phyloP scores from a whole-genome alignment of 2,888 invertebrate genomes.

The Archips crataeganus region DNA sequence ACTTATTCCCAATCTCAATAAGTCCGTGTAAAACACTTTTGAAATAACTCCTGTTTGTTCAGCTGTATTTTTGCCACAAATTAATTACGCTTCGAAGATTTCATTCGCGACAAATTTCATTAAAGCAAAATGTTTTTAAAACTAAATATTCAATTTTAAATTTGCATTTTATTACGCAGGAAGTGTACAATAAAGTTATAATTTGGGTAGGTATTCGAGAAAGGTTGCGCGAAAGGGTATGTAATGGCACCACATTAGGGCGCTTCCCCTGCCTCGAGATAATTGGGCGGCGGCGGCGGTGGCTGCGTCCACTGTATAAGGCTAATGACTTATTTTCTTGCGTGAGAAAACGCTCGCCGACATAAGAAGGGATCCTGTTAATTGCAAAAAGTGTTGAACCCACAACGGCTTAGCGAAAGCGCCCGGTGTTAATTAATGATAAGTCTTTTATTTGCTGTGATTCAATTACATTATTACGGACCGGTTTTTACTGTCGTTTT shows the following conservation, averaged over 20 bases:
- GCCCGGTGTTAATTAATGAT: constrained; percentile 27
- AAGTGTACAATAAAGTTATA: constrained; percentile 39
- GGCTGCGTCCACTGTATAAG: constrained; percentile 37
- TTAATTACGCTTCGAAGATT: not conserved
- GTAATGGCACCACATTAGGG: constrained; percentile 40
- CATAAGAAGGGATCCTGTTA: constrained; percentile 42
- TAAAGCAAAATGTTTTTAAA: not conserved
- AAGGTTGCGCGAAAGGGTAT: constrained; percentile 31
- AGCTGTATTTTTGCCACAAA: not conserved
- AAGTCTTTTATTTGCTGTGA: constrained; percentile 33
- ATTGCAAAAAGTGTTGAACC: constrained; percentile 41
- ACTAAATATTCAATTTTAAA: not conserved
- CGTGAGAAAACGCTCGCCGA: constrained; percentile 39
- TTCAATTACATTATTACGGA: constrained; percentile 18
- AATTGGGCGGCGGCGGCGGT: constrained; percentile 33
- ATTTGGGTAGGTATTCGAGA: constrained; percentile 35
- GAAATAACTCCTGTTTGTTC: constrained; percentile 1
- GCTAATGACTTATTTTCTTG: constrained; percentile 43
- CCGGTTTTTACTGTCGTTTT: not conserved
- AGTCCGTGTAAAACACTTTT: constrained; percentile 23
- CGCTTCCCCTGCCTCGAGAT: constrained; percentile 35
- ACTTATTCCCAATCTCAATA: constrained; percentile 43
- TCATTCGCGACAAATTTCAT: not conserved
- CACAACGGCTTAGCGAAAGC: constrained; percentile 30
- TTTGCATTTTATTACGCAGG: constrained; percentile 28